Base-by-base conservation (phyloP, 2,113 vertebrate species). In the Pseudopodoces humilis region DNA sequence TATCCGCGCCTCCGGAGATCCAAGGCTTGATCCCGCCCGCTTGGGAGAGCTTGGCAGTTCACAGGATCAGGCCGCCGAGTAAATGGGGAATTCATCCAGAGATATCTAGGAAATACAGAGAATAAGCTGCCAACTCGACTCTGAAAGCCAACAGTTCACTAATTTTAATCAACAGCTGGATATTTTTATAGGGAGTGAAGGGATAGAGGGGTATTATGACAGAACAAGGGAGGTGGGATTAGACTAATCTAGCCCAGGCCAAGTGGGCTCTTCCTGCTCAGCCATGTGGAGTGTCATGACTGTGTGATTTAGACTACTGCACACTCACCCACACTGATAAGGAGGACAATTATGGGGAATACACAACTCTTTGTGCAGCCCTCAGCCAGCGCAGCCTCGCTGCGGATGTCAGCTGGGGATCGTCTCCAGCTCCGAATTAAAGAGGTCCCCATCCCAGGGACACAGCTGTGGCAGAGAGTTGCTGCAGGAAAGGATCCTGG, bases 141-240 rank as follows among this genome's bases (percentile, higher is more conserved):
- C 70, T 12, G 4, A 75, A 91, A 97, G 95, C 91, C 94, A 97
- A 87, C 91, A 96, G 92, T 94, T 95, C 95, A 96, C 96, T 95
- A 97, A 97, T 97, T 97, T 95, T 95, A 95, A 97, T 96, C 94
- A 96, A 92, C 96, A 97, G 96, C 96, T 97, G 96, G 96, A 96
- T 97, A 92, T 94, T 96, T 96, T 97, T 96, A 97, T 97, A 75
- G 92, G 91, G 91, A 96, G 96, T 96, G 96, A 97, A 95, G 91
- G 92, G 91, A 96, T 78, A 89, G 93, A 95, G 74, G 95, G 96
- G 95, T 95, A 96, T 97, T 97, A 94, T 97, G 96, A 97, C 96
- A 97, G 95, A 92, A 95, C 83, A 91, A 96, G 96, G 96, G 96
- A 96, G 95, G 95, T 96, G 95, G 96, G 96, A 97, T 97, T 97